Evolutionary conservation across 2,888 invertebrate species (phyloP), one percentile per base, ranked within the genome.

Genomic region (Amblyteles armatorius): DNA sequence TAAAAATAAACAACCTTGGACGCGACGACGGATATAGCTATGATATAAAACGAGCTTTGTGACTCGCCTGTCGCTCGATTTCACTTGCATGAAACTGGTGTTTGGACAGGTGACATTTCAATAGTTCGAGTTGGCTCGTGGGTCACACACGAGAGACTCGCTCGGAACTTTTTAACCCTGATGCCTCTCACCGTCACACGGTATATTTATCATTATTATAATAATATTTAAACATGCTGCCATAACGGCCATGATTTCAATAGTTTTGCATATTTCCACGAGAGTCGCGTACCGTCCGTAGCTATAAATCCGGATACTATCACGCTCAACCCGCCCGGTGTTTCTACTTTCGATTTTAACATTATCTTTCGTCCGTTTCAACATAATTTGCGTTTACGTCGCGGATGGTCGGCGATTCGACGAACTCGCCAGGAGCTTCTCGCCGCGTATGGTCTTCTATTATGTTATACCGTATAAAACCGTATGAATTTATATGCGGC

Each of bases 31-130:
- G 40, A 76, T 33, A 36, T 55, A 63, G 40, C 60, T 79, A 22
- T 71, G 29, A 68, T 69, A 48, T 63, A 44, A 68, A 68, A 67
- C 33, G 16, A 60, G n/a, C 36, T 73, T 36, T 60, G 60, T 57
- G 57, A 67, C 67, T 63, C 29, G 26, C 29, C 48, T 26, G 67
- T 77, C 36, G 60, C 74, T 78, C 55, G 63, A 57, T 60, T 48
- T 50, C 50, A 79, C 29, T 76, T 82, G 82, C 79, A 79, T 79
- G 60, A 76, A 82, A 85, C 85, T 83, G 85, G 84, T 84, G 85
- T 84, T 79, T 83, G 26, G 84, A 83, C 86, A 79, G 84, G 85
- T 87, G 86, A 87, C 87, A 85, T 87, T 87, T 86, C 87, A 81
- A 86, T 87, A 79, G 77, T 72, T 82, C 71, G 72, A 65, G 33